Percentiles rank a stretch among this genome's conserved stretches.
phyloP scores from a whole-genome alignment of 2,113 vertebrate genomes.

The Phocoena phocoena region DNA sequence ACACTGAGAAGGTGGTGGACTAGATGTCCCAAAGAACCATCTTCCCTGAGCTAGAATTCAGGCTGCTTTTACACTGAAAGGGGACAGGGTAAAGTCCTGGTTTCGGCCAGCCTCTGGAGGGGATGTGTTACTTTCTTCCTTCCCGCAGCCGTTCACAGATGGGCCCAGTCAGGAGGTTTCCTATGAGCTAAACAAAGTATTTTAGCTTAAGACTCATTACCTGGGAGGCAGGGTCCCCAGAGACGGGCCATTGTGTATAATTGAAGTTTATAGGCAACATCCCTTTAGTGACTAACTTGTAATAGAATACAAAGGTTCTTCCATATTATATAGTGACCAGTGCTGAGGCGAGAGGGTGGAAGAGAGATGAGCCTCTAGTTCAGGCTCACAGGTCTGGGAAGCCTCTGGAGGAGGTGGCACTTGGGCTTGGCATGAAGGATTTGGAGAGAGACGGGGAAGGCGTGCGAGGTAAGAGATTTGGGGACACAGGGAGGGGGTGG shows the following conservation, averaged over 20 bases:
- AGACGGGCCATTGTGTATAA: neutral
- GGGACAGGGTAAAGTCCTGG: neutral
- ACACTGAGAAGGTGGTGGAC: neutral
- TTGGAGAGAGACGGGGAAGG: neutral
- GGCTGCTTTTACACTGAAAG: neutral
- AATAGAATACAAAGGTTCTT: neutral
- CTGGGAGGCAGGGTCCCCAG: neutral
- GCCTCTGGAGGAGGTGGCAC: neutral
- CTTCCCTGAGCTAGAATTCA: neutral
- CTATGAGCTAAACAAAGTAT: neutral
- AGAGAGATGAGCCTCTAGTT: neutral
- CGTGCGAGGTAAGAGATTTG: accelerated
- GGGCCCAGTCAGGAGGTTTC: neutral
- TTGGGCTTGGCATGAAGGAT: neutral
- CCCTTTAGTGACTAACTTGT: neutral
- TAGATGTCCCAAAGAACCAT: neutral
- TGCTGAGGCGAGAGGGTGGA: too few relatives aligned
- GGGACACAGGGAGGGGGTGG: too few relatives aligned
- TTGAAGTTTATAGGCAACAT: neutral
- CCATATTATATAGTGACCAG: accelerated
- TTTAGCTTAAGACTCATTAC: neutral
- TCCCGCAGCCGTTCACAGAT: neutral
- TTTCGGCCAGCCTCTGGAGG: neutral
- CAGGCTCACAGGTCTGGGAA: neutral
- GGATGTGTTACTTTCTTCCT: neutral